phyloP scores from a whole-genome alignment of 2,797 vertebrate genomes.

The Pantherophis vulpinus region DNA sequence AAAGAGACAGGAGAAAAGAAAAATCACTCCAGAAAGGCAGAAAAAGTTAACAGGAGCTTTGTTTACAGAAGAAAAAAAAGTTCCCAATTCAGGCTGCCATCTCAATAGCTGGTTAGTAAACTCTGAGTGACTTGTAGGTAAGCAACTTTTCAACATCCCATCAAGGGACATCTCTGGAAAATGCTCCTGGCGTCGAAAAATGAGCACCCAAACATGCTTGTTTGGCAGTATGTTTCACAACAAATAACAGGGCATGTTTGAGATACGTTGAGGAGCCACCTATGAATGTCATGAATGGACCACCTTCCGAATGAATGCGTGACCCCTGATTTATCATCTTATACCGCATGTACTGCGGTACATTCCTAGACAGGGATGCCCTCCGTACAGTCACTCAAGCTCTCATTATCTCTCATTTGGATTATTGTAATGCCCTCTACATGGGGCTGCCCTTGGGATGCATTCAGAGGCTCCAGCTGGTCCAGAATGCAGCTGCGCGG shows the following conservation, averaged over 20 bases:
- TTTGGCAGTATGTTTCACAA: not conserved
- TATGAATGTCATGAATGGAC: not conserved
- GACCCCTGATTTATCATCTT: not conserved
- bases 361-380: too few species aligned
- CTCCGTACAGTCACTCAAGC: too few species aligned
- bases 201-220: not conserved
- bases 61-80: constrained; percentile 19
- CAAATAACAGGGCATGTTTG: not conserved
- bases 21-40: constrained; percentile 6
- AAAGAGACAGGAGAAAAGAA: not conserved
- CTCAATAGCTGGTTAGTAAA: constrained; percentile 27
- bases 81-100: constrained; percentile 22
- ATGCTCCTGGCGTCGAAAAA: not conserved
- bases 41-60: constrained; percentile 49
- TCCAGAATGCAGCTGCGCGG: too few species aligned
- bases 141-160: constrained; percentile 42
- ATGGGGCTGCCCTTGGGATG: too few species aligned
- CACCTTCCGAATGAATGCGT: not conserved
- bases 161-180: not conserved
- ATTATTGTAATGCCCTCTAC: too few species aligned
- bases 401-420: too few species aligned
- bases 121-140: constrained; percentile 16
- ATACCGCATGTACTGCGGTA: not conserved
- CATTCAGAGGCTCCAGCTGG: too few species aligned
- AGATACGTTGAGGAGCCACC: not conserved